Base-by-base conservation (phyloP, 2,797 vertebrate genomes). In the Sphenodon punctatus region DNA sequence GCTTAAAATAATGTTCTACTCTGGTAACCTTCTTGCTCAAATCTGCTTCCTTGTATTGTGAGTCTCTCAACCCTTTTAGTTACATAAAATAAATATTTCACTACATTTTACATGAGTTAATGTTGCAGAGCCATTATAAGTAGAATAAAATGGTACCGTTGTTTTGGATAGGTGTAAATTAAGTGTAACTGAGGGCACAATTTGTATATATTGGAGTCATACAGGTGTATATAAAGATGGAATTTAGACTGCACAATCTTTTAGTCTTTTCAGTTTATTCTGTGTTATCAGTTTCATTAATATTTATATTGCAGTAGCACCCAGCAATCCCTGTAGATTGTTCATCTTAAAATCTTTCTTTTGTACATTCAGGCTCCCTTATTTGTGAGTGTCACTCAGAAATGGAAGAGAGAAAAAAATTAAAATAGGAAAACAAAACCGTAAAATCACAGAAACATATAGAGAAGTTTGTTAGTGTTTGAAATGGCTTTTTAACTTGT, bases 81-180 rank as follows among this genome's bases (percentile, higher is more conserved):
- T n/a, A n/a, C n/a, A 11, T 3, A 1, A 41, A 30, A 30, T 14
- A n/a, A 2, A 17, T 9, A 2, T 32, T 77, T 51, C 36, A 0
- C 46, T 23, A 0, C 51, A 0, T 11, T 36, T 23, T 10, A 4
- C 0, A 0, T 13, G 0, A 42, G 46, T 46, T 7, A 2, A 1
- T 64, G 66, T 32, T 45, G 4, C 68, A 49, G 51, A 68, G 56
- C 4, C 9, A 0, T 49, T 25, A 25, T 13, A 1, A 1, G 63
- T 13, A 14, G 20, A 30, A n/a, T 41, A 6, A 17, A 22, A 13
- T 12, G 45, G 38, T 53, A 41, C 59, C 53, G 49, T 46, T 15
- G 6, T 3, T 13, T 46, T 59, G 42, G 32, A 32, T 55, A 22
- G 81, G 43, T 61, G 55, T 22, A n/a, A 75, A 3, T 32, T 6